Conservation (phyloP, 2,113 vertebrate species). For the Pseudorectes ferrugineus region DNA sequence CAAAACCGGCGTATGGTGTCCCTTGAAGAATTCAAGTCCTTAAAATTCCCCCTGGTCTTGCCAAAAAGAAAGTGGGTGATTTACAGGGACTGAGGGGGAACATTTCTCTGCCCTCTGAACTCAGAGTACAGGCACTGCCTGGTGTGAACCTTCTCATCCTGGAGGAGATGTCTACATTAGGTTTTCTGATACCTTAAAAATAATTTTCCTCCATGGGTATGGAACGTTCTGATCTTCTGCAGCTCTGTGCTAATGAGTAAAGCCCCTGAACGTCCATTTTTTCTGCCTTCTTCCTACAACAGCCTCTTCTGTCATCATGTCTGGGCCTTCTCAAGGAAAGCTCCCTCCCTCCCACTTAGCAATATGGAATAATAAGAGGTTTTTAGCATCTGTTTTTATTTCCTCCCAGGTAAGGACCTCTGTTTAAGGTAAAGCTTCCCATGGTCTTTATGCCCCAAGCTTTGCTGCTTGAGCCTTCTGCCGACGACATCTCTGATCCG, state of each 20-base stretch:
- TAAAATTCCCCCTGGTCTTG: background rate
- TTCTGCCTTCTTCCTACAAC: background rate
- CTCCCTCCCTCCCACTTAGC: background rate
- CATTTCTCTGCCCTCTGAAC: background rate
- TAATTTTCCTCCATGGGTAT: background rate
- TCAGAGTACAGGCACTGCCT: background rate
- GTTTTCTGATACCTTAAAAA: background rate
- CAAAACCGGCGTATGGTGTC: background rate
- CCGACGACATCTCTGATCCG: background rate
- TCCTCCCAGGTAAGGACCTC: background rate
- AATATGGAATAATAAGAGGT: background rate
- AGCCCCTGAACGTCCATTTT: background rate
- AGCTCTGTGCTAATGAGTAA: background rate
- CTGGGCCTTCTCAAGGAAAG: background rate
- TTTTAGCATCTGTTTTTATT: background rate
- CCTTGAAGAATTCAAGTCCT: background rate
- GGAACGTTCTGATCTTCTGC: background rate
- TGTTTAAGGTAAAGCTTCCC: conserved; percentile 3
- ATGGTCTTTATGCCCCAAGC: background rate
- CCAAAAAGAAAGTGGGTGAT: background rate
- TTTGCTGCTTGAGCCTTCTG: conserved; percentile 20
- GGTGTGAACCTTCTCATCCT: background rate
- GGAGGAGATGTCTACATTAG: background rate
- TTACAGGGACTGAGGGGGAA: background rate
- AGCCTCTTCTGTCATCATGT: fast-evolving